These are phyloP conservation scores for Simalia tracyae DNA, from an alignment of 2,797 vertebrate genomes.

Conservation along the genomic window DNA sequence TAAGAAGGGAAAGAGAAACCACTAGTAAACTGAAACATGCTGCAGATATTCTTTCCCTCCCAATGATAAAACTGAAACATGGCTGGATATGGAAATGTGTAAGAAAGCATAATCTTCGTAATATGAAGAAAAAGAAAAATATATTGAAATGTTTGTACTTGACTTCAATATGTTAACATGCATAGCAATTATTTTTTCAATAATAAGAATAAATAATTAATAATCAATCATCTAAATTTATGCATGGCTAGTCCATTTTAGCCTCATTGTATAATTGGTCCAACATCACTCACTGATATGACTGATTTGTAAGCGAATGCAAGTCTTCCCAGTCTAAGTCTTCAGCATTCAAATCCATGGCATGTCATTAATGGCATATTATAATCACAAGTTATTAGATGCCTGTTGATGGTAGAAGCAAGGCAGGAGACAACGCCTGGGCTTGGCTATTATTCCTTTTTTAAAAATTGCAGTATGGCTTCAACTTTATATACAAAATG, in stretches of 20 bases:
- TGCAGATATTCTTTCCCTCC: not conserved
- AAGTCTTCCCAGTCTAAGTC: not conserved
- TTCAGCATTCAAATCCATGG: not conserved
- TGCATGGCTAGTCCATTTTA: not conserved
- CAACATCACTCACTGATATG: not conserved
- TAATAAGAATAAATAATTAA: not conserved
- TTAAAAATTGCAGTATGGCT: not conserved
- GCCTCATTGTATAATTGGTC: not conserved
- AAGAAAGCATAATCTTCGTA: accelerated
- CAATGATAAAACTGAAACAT: not conserved
- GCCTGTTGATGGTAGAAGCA: not conserved
- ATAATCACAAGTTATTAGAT: not conserved
- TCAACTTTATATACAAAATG: not conserved
- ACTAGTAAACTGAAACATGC: not conserved
- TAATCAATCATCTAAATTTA: not conserved
- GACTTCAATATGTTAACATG: not conserved
- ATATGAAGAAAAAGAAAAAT: not conserved
- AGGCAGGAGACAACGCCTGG: not conserved
- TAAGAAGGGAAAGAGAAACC: slow-evolving; percentile 30
- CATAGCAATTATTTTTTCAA: not conserved
- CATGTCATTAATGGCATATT: not conserved
- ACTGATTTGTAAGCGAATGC: not conserved
- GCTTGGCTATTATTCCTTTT: not conserved
- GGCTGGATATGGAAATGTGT: not conserved
- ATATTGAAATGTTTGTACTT: not conserved